A percentile compares a stretch with the other conserved stretches of the same genome.
Conservation (phyloP, 2,797 vertebrate species). For the Acanthurus lineatus region DNA sequence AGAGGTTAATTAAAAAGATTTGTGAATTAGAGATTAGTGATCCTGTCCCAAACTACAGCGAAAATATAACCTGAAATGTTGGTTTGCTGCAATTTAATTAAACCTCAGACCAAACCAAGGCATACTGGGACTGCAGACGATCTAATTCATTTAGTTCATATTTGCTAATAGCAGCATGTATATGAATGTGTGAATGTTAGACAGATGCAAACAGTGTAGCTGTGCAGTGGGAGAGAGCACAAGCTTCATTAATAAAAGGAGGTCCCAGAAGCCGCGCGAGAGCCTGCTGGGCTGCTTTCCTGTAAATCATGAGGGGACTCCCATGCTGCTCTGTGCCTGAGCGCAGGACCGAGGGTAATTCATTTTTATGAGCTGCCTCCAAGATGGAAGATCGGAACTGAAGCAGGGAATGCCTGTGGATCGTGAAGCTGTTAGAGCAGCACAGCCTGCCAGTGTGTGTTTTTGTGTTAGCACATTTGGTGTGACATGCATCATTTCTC, state of each 20-base stretch:
- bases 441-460: constrained; percentile 7
- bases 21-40: not conserved
- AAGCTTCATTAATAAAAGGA: constrained; percentile 72
- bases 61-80: not conserved
- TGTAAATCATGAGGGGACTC: constrained; percentile 80
- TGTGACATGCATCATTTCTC: not conserved
- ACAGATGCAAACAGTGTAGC: constrained; percentile 23
- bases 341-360: constrained; percentile 57
- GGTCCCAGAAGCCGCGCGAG: constrained; percentile 58
- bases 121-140: not conserved
- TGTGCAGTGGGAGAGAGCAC: constrained; percentile 23
- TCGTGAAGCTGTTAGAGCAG: constrained; percentile 32
- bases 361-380: constrained; percentile 68
- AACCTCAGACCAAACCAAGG: constrained; percentile 13
- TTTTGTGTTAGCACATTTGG: constrained; percentile 6
- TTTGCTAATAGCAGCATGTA: constrained; percentile 18
- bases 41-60: not conserved
- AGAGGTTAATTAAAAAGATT: not conserved
- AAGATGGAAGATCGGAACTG: constrained; percentile 39
- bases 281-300: constrained; percentile 61
- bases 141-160: not conserved
- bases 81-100: constrained; percentile 7
- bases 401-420: constrained; percentile 41
- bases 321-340: constrained; percentile 61
- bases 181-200: constrained; percentile 26